phyloP scores from a whole-genome alignment of 2,113 vertebrate species.

The Tonatia bakeri region DNA sequence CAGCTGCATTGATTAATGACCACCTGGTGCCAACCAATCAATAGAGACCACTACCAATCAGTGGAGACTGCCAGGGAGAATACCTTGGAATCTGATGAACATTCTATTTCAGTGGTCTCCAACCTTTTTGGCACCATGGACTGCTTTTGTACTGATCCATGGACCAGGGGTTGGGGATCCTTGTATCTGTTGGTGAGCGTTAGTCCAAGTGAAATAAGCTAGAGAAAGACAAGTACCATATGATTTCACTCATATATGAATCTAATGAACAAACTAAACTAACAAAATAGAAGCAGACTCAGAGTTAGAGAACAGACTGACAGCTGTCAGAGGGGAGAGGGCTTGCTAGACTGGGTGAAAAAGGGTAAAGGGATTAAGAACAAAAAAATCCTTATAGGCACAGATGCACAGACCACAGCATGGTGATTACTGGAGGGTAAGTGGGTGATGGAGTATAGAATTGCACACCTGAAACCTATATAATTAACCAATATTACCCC shows the following conservation, averaged over 20 bases:
- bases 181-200: not conserved
- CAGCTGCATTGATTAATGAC: not conserved
- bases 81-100: not conserved
- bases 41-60: not conserved
- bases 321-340: not conserved
- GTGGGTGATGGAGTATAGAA: not conserved
- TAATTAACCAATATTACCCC: not conserved
- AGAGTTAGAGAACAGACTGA: not conserved
- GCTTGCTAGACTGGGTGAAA: not conserved
- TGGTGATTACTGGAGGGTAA: not conserved
- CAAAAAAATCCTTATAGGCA: not conserved
- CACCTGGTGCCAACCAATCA: not conserved
- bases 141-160: too few species aligned
- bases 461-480: not conserved
- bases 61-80: not conserved
- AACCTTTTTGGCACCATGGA: too few species aligned
- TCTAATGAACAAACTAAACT: not conserved
- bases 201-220: not conserved
- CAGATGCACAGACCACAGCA: not conserved
- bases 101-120: not conserved
- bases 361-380: not conserved
- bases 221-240: not conserved
- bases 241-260: not conserved
- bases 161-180: too few species aligned
- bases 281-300: not conserved